Base-by-base conservation (phyloP, 1,140 invertebrate species). In the Theocolax elegans region DNA sequence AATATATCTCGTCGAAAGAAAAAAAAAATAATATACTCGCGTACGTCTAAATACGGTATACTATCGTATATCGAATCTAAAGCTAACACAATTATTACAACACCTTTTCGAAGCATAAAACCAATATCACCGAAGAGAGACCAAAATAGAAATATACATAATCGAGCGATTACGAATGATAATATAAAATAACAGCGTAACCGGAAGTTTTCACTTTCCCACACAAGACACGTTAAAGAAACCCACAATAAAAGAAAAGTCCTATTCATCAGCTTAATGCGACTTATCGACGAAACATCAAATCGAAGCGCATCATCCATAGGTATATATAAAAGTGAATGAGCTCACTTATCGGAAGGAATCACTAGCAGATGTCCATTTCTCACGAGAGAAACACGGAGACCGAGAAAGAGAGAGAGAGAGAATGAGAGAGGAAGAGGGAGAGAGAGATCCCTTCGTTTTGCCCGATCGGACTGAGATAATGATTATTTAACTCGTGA, bases 391-490 rank as follows among this genome's bases (percentile, higher is more conserved):
- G n/a, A n/a, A n/a, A n/a, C n/a, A n/a, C n/a, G n/a, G n/a, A n/a
- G n/a, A n/a, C n/a, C n/a, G n/a, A n/a, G n/a, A n/a, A n/a, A n/a
- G n/a, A n/a, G n/a, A n/a, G n/a, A n/a, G n/a, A n/a, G n/a, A n/a
- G n/a, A n/a, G n/a, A n/a, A n/a, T n/a, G n/a, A n/a, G n/a, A n/a
- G n/a, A n/a, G n/a, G n/a, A n/a, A n/a, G n/a, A n/a, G n/a, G n/a
- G n/a, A n/a, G 31, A 35, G 10, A 35, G 7, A 51, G 25, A 67
- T 40, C 17, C 12, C 35, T 53, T 62, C 46, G 23, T 59, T 70
- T 51, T 70, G 23, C 51, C 51, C 67, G 67, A 70, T 70, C 48
- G 35, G 23, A 60, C 38, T 17, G 23, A 59, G 71, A 73, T 75
- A 73, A 71, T 67, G 68, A 70, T 40, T 49, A 31, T 54, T 70